Conservation (phyloP, 2,797 vertebrate species). For the Pantherophis alleghaniensis region DNA sequence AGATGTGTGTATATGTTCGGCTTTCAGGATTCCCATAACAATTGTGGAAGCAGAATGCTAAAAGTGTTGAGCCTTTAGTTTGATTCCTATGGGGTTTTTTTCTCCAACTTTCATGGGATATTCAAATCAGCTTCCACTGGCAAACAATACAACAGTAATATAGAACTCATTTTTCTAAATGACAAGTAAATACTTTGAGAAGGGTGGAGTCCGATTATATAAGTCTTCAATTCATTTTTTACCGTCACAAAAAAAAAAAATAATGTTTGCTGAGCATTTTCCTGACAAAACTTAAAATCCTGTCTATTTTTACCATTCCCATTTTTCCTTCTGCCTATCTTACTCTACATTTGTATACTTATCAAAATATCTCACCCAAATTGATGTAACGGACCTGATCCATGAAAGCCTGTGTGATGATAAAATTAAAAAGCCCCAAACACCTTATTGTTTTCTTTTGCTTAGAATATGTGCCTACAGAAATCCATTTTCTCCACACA, state of each 20-base stretch:
- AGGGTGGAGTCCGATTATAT: background rate
- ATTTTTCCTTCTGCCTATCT: background rate
- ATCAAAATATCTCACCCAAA: background rate
- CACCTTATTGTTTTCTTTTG: background rate
- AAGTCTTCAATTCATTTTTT: background rate
- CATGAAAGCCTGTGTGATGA: background rate
- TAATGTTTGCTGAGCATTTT: background rate
- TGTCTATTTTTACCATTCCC: background rate
- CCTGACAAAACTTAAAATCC: background rate
- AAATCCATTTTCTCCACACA: too few species aligned
- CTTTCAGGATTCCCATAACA: background rate
- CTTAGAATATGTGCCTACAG: background rate
- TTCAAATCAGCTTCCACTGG: background rate
- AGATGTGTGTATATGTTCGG: background rate
- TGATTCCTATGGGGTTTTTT: background rate
- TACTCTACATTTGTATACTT: background rate
- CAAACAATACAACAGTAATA: background rate
- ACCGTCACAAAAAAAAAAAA: background rate
- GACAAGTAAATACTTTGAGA: background rate
- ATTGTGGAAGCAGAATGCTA: background rate
- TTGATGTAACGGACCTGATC: background rate
- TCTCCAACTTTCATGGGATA: background rate
- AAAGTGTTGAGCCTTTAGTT: background rate
- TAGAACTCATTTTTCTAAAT: background rate
- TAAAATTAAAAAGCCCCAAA: background rate